Percentiles rank a stretch among this genome's conserved stretches.
Conservation (phyloP, 1,140 invertebrate species). For the Apis florea region DNA sequence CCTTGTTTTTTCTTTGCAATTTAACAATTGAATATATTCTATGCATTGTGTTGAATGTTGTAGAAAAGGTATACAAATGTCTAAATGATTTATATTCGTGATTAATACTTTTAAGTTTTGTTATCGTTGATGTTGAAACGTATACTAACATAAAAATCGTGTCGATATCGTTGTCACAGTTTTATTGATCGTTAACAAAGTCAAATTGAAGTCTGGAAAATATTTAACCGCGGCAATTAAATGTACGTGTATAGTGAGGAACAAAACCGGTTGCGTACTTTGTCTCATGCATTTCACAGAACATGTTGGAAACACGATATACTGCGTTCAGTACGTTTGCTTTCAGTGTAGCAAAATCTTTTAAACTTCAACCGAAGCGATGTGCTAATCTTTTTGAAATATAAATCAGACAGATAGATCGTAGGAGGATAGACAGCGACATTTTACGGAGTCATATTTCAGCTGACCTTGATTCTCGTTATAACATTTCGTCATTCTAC, state of each 20-base stretch:
- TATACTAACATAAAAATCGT: neutral
- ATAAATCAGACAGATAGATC: neutral
- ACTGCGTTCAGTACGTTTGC: conserved; percentile 10
- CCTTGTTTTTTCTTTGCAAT: neutral
- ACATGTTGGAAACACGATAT: conserved; percentile 39
- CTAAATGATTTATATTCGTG: neutral
- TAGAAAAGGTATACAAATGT: neutral
- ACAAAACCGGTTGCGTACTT: conserved; percentile 37
- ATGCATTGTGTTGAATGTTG: neutral
- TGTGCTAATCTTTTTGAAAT: conserved; percentile 43
- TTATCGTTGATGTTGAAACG: too few relatives aligned
- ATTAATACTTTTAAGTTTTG: neutral
- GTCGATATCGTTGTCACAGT: neutral
- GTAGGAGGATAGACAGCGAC: conserved; percentile 22
- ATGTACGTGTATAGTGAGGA: neutral
- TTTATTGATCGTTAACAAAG: neutral
- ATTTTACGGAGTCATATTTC: conserved; percentile 10
- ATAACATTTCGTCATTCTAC: conserved; percentile 23
- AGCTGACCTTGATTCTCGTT: conserved; percentile 39
- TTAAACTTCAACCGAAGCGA: conserved; percentile 8
- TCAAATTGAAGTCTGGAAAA: neutral
- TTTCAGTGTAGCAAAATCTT: conserved; percentile 29
- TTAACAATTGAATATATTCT: neutral
- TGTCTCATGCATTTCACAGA: conserved; percentile 29
- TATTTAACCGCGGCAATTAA: conserved; percentile 29